Evolutionary conservation across 2,888 invertebrate genomes (phyloP).

Genomic region (Helobdella robusta): DNA sequence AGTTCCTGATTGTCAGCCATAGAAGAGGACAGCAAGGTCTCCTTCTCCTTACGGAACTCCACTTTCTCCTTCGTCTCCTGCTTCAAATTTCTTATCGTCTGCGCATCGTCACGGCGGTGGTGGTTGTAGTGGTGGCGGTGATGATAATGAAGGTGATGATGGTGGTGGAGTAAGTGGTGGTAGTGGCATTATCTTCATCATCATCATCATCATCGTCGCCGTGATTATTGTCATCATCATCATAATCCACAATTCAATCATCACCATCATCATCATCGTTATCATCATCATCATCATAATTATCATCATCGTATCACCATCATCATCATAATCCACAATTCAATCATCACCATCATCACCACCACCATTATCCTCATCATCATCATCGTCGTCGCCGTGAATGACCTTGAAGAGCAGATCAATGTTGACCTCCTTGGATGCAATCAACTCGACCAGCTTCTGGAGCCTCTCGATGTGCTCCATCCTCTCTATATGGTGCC

Average conservation of each 20-base stretch:
- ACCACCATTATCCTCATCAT: not conserved
- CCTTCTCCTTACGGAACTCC: not conserved
- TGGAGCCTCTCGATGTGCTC: conserved; percentile 11
- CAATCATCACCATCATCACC: no score
- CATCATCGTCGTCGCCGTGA: not conserved
- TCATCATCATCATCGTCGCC: no score
- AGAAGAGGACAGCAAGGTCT: conserved; percentile 8
- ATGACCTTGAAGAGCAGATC: conserved; percentile 14
- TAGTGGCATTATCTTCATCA: no score
- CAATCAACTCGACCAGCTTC: conserved; percentile 6
- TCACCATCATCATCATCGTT: no score
- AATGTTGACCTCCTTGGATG: conserved; percentile 8
- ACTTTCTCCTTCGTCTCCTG: not conserved
- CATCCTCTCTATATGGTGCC: conserved; percentile 9
- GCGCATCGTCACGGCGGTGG: not conserved
- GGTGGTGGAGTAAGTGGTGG: not conserved
- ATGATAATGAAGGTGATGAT: not conserved
- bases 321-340: no score
- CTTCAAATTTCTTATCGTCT: conserved; percentile 9
- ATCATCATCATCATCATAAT: no score
- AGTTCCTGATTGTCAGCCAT: not conserved
- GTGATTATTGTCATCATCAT: no score
- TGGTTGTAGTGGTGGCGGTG: not conserved
- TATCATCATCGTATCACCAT: no score
- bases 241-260: no score